Percentiles rank a stretch among this genome's conserved stretches.
Evolutionary conservation across 2,888 invertebrate species (phyloP).

Genomic region (Clanis bilineata): DNA sequence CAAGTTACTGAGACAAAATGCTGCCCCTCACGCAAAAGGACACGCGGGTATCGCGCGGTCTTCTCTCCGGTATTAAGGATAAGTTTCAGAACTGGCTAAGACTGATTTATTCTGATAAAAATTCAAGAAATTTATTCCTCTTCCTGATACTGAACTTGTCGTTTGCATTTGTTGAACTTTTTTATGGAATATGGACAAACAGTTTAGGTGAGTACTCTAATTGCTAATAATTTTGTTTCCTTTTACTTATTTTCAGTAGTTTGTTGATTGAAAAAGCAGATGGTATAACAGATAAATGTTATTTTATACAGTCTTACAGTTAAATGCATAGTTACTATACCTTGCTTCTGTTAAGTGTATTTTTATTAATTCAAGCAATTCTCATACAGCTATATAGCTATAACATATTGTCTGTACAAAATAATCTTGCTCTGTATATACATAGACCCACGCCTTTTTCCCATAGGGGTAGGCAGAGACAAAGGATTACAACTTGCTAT

Average conservation of each 20-base stretch:
- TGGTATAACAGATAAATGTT: no score
- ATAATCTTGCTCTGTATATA: no score
- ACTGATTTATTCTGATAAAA: slow-evolving; percentile 95
- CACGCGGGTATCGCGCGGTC: slow-evolving; percentile 78
- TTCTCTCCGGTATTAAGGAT: slow-evolving; percentile 85
- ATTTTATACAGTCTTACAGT: no score
- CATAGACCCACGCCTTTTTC: no score
- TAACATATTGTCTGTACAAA: no score
- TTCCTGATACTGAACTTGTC: slow-evolving; percentile 96
- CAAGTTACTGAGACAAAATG: slow-evolving; percentile 76
- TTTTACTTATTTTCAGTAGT: background rate
- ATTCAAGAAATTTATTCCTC: slow-evolving; percentile 95
- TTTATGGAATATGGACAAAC: slow-evolving; percentile 95
- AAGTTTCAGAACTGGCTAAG: slow-evolving; percentile 90
- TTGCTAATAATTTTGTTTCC: background rate
- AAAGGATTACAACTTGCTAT: no score
- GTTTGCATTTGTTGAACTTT: slow-evolving; percentile 97
- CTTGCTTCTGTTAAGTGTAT: no score
- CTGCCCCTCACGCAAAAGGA: slow-evolving; percentile 90
- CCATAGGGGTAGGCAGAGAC: no score
- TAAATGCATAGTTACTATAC: no score
- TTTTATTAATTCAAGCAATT: no score
- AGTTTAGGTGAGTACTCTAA: slow-evolving; percentile 85
- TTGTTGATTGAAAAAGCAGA: no score
- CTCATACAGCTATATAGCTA: no score